These are phyloP conservation scores for Lepus americanus DNA, from an alignment of 2,113 vertebrate species.

Conservation along the genomic window DNA sequence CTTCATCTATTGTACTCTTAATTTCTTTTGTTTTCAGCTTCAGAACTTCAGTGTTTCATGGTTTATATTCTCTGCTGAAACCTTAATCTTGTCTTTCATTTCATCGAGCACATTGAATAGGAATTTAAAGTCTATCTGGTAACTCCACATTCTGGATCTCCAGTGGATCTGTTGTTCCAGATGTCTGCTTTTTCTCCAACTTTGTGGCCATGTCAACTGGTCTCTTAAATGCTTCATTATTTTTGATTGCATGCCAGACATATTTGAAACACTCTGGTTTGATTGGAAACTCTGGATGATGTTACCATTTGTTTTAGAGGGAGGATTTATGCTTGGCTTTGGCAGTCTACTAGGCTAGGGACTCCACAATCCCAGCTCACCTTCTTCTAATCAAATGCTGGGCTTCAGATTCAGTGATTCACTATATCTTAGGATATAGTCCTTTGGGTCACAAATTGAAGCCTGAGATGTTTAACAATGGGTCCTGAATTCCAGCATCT, in stretches of 20 bases:
- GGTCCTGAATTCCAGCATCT: not conserved
- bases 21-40: not conserved
- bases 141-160: not conserved
- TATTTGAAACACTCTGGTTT: slow-evolving; percentile 23
- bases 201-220: not conserved
- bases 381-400: not conserved
- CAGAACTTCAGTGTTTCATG: not conserved
- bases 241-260: slow-evolving; percentile 12
- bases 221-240: slow-evolving; percentile 17
- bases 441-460: not conserved
- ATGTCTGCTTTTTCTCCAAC: not conserved
- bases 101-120: not conserved
- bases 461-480: not conserved
- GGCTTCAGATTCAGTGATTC: not conserved
- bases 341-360: not conserved
- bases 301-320: not conserved
- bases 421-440: not conserved
- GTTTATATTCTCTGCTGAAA: slow-evolving; percentile 25
- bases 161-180: not conserved
- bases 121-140: not conserved
- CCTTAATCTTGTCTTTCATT: slow-evolving; percentile 15
- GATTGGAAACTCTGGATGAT: not conserved
- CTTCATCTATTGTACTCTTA: not conserved
- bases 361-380: not conserved
- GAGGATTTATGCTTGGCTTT: slow-evolving; percentile 9